Conservation (phyloP, 2,797 vertebrate genomes). For the Sebastes miniatus region DNA sequence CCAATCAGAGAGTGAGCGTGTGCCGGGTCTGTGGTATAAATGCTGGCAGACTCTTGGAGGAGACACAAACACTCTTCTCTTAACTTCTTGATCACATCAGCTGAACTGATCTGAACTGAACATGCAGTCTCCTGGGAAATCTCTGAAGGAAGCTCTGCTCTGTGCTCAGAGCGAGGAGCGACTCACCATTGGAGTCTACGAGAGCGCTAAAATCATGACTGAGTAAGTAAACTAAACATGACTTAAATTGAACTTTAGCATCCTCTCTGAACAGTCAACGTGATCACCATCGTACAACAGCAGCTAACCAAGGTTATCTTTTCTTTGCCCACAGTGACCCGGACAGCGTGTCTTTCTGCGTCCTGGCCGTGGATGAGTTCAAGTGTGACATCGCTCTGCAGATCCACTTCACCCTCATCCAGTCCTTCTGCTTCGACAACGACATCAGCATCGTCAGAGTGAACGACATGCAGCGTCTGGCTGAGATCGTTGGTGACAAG, state of each 20-base stretch:
- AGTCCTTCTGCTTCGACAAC: slow-evolving; percentile 98
- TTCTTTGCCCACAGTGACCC: slow-evolving; percentile 82
- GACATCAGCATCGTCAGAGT: slow-evolving; percentile 94
- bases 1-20: slow-evolving; percentile 78
- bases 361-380: slow-evolving; percentile 89
- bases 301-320: not conserved
- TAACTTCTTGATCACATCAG: slow-evolving; percentile 10
- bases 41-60: slow-evolving; percentile 13
- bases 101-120: not conserved
- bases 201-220: slow-evolving; percentile 94
- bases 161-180: slow-evolving; percentile 87
- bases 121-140: slow-evolving; percentile 88
- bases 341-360: slow-evolving; percentile 91
- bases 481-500: slow-evolving; percentile 84
- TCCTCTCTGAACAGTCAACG: not conserved
- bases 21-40: slow-evolving; percentile 75
- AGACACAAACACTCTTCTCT: slow-evolving; percentile 41
- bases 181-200: slow-evolving; percentile 92
- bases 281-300: not conserved
- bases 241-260: not conserved
- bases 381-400: slow-evolving; percentile 93
- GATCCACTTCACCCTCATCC: slow-evolving; percentile 98
- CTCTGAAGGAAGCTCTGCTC: slow-evolving; percentile 86
- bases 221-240: slow-evolving; percentile 83
- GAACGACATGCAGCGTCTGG: slow-evolving; percentile 87